phyloP scores from a whole-genome alignment of 2,888 invertebrate species.

The Drepana falcataria region DNA sequence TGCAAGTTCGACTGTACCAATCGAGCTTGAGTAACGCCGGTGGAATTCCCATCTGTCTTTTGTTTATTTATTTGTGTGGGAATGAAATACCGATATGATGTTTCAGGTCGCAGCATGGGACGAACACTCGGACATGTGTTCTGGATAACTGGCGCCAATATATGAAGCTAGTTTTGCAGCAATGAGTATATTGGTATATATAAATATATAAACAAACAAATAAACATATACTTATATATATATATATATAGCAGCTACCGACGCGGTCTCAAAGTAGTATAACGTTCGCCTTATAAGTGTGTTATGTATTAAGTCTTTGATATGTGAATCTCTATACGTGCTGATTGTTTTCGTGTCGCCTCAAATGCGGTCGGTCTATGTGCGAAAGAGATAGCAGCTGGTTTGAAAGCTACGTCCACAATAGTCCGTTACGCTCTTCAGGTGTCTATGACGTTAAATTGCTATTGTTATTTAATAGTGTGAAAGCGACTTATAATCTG shows the following conservation, averaged over 20 bases:
- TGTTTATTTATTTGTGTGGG: background rate
- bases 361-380: conserved; percentile 1
- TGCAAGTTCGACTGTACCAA: no score
- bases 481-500: no score
- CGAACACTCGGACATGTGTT: conserved; percentile 91
- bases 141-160: conserved; percentile 72
- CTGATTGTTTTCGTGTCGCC: conserved; percentile 3
- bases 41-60: background rate
- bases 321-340: conserved; percentile 29
- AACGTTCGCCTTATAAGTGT: conserved; percentile 17
- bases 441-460: no score
- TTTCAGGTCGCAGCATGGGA: conserved; percentile 90
- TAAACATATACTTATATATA: background rate
- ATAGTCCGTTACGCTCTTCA: no score
- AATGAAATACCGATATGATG: background rate
- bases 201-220: no score
- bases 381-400: background rate
- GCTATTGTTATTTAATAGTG: no score
- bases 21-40: no score
- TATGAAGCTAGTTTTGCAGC: conserved; percentile 22
- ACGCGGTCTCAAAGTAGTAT: conserved; percentile 7
- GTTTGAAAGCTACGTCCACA: no score
- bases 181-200: background rate
- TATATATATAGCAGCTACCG: conserved; percentile 7
- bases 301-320: conserved; percentile 12